Evolutionary conservation across 2,888 invertebrate species (phyloP), one percentile per base, ranked within the genome.

Genomic region (Panorpa germanica): DNA sequence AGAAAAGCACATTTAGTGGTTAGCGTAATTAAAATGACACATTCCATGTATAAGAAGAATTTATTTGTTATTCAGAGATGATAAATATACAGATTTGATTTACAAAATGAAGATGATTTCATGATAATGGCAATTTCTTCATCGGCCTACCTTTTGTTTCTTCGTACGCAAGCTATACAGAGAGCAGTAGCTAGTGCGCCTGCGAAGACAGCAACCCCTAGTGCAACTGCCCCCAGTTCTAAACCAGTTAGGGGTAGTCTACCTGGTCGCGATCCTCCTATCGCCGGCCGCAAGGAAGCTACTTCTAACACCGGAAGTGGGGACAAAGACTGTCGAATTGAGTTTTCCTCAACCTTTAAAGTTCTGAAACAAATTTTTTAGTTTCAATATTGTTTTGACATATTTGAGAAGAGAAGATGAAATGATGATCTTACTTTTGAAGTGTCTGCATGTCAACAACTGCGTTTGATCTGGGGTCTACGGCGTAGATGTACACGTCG

Each of bases 401-500:
- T 21, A 26, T 13, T 21, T 9, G n/a, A 13, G 11, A 27, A 18
- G 10, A 19, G 8, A 21, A 3, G 20, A 12, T n/a, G 19, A 31
- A 20, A 26, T n/a, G 31, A 18, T 17, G 4, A 24, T 55, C 64
- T 65, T 59, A 82, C 81, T 65, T 71, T 50, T 78, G 76, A 17
- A 82, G 49, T 4, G 70, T 64, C 34, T 77, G 76, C 65, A 77
- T 78, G 45, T 82, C 80, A 25, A 85, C 68, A 32, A 86, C 70
- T 1, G 76, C 66, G 45, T 85, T 85, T 4, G 78, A 68, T 39
- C 72, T 59, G 2, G 77, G 78, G 54, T 85, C 82, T 12, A 86
- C 74, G 3, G 78, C 85, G 45, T 85, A 86, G 34, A 86, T 61
- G 43, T 80, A 83, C 56, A 85, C 65, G 43, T 85, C 82, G 14